Evolutionary conservation across 2,113 vertebrate genomes (phyloP).

Genomic region (Otocyon megalotis): DNA sequence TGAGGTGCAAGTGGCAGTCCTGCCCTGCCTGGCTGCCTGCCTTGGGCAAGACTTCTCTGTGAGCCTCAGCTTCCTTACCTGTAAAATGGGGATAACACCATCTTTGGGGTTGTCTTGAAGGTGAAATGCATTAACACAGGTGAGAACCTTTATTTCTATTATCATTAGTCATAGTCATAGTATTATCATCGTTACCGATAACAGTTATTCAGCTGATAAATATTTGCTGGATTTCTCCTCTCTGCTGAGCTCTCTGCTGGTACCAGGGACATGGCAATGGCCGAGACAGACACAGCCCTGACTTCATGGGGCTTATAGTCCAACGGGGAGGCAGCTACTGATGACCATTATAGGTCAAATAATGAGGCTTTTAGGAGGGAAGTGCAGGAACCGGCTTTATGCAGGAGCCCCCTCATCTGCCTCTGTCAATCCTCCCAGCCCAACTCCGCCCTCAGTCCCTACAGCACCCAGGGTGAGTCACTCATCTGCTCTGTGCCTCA

Average conservation of each 20-base stretch:
- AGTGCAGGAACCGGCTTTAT: background rate
- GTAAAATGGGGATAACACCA: background rate
- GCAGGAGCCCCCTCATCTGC: background rate
- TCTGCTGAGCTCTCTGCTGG: background rate
- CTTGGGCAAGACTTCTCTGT: background rate
- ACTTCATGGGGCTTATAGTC: background rate
- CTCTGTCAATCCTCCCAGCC: background rate
- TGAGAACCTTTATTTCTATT: background rate
- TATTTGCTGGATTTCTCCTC: background rate
- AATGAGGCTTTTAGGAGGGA: background rate
- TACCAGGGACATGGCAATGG: background rate
- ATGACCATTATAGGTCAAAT: too few relatives aligned
- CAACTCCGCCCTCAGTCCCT: background rate
- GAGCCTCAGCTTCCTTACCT: background rate
- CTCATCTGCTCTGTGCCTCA: background rate
- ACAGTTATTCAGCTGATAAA: background rate
- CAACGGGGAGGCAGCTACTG: background rate
- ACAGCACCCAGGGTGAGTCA: background rate
- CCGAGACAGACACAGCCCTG: background rate
- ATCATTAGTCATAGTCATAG: background rate
- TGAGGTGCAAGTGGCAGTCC: background rate
- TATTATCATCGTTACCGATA: background rate
- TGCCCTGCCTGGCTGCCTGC: background rate
- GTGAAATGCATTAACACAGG: background rate
- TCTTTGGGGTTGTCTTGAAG: background rate